A percentile compares a stretch with the other conserved stretches of the same genome.
Conservation (phyloP, 2,797 vertebrate species). For the Percopsis omiscomaycus region DNA sequence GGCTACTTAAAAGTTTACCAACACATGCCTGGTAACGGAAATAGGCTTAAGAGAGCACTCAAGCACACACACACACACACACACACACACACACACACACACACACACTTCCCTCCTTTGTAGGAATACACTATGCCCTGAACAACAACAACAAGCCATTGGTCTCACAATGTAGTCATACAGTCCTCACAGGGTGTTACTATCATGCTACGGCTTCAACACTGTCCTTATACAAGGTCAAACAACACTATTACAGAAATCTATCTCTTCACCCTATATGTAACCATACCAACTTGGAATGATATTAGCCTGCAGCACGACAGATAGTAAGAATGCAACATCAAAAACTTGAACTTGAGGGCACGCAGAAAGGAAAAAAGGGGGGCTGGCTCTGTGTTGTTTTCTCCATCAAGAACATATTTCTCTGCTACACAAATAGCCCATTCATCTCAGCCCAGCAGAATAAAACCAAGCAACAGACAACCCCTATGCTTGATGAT, state of each 20-base stretch:
- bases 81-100: no score
- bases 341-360: not conserved
- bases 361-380: not conserved
- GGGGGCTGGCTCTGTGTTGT: not conserved
- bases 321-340: not conserved
- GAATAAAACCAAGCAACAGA: not conserved
- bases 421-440: not conserved
- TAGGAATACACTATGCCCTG: not conserved
- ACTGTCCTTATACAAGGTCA: not conserved
- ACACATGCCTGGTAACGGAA: not conserved
- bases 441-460: not conserved
- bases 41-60: not conserved
- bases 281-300: no score
- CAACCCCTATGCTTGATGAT: not conserved
- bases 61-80: not conserved
- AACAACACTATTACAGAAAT: not conserved
- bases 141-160: conserved; percentile 4
- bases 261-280: no score
- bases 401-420: not conserved
- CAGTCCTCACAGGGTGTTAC: conserved; percentile 2
- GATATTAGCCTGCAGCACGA: no score
- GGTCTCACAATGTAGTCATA: conserved; percentile 6
- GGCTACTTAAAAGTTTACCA: not conserved
- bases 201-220: not conserved
- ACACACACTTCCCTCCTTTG: not conserved